A percentile compares a stretch with the other conserved stretches of the same genome.
Evolutionary conservation across 1,140 invertebrate genomes (phyloP).

Genomic region (Rhagoletis zephyria): DNA sequence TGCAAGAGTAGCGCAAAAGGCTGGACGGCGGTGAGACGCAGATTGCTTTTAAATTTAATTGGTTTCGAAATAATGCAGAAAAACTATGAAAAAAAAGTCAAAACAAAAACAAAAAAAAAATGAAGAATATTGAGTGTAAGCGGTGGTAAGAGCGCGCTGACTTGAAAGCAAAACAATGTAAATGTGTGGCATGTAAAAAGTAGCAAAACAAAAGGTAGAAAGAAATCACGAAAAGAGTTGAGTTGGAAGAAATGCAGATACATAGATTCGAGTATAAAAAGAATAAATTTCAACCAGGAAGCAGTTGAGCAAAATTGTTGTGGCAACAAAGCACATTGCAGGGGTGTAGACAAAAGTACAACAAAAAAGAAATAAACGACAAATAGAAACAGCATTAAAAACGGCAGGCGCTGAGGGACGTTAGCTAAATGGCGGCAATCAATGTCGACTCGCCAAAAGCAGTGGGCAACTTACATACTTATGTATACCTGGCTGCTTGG

Average conservation of each 20-base stretch:
- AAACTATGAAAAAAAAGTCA: not conserved
- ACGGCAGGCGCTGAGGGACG: not conserved
- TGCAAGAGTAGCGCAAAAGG: not conserved
- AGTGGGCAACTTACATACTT: not conserved
- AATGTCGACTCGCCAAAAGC: not conserved
- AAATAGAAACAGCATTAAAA: not conserved
- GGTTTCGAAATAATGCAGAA: conserved; percentile 47
- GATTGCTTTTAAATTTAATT: conserved; percentile 53
- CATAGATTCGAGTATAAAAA: not conserved
- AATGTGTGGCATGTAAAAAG: not conserved
- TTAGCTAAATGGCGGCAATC: not conserved
- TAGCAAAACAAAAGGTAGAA: not conserved
- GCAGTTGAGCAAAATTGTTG: not conserved
- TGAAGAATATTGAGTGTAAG: not conserved
- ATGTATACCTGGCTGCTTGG: too few species aligned
- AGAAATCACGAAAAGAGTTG: not conserved
- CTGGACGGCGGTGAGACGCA: conserved; percentile 26
- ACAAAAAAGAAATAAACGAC: not conserved
- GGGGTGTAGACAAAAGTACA: not conserved
- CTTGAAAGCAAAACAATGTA: conserved; percentile 46
- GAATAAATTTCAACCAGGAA: not conserved
- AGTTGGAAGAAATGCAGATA: not conserved
- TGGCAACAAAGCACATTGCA: not conserved
- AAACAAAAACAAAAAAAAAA: not conserved
- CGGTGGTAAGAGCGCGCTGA: not conserved